Base-by-base conservation (phyloP, 2,888 invertebrate genomes). In the Metalampra italica region DNA sequence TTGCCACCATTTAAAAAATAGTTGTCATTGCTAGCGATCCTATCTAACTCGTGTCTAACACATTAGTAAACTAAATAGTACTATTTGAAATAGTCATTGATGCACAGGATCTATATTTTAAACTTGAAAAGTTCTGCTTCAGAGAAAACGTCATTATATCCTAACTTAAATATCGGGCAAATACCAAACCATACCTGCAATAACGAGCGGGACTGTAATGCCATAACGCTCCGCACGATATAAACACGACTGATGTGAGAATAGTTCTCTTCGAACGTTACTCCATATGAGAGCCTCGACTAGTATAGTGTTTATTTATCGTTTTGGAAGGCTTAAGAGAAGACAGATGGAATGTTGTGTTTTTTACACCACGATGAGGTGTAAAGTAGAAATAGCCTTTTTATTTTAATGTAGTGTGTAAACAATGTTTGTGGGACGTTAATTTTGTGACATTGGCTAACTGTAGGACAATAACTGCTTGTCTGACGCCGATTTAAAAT, bases 231-330 rank as follows among this genome's bases (percentile, higher is more conserved):
- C n/a, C 15, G 12, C 29, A 46, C 42, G 45, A 40, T 45, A 38
- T 41, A 46, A 47, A 37, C 45, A 41, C 50, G 50, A 48, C 7
- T 34, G 36, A 14, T 43, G 12, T 54, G 52, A 67, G 56, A 75
- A 79, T 84, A 78, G 54, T 43, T 50, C 50, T 56, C 65, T 51
- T 50, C 55, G 56, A 70, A 65, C 70, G 71, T 72, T 71, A 68
- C 78, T 79, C 71, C 69, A 76, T 64, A 77, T 71, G 68, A 80
- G 82, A 77, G 70, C 11, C 68, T 68, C 68, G 74, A 65, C 78
- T 83, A 83, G 85, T 87, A 86, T 83, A 83, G 85, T 87, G 87
- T 87, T 88, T 88, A 86, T 86, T 88, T 86, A 86, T 86, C 85
- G 83, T 85, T 88, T 86, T 84, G 79, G 82, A 84, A 75, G 85